phyloP scores from a whole-genome alignment of 1,140 invertebrate genomes.

The Bombus waltoni region DNA sequence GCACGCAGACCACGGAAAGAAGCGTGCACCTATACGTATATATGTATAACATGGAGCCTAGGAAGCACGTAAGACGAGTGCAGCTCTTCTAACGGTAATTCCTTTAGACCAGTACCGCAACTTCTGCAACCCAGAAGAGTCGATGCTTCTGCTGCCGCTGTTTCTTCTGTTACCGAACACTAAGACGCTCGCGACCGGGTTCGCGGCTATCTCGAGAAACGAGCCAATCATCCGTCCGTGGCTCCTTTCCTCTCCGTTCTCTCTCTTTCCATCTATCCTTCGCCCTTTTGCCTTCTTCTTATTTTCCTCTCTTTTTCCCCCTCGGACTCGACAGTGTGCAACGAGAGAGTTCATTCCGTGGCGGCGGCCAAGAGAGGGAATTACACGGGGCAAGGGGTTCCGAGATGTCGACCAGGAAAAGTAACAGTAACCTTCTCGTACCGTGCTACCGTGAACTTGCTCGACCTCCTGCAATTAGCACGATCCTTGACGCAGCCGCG shows the following conservation, averaged over 20 bases:
- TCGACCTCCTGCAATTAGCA: conserved; percentile 64
- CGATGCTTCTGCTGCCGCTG: conserved; percentile 54
- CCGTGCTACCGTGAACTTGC: conserved; percentile 68
- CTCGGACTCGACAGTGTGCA: conserved; percentile 1
- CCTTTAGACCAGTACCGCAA: conserved; percentile 81
- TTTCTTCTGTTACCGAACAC: conserved; percentile 60
- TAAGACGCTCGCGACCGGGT: conserved; percentile 34
- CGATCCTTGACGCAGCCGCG: conserved; percentile 41
- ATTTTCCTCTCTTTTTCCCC: conserved; percentile 17
- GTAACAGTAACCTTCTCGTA: conserved; percentile 68
- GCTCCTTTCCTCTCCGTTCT: conserved; percentile 28
- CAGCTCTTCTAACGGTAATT: conserved; percentile 81
- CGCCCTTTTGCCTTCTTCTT: background rate
- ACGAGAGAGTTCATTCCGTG: conserved; percentile 3
- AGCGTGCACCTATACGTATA: background rate
- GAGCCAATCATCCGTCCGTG: conserved; percentile 53
- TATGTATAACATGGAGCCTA: conserved; percentile 70
- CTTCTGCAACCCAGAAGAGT: conserved; percentile 67
- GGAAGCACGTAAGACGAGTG: conserved; percentile 77
- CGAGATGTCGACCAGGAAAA: conserved; percentile 61
- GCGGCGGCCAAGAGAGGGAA: background rate
- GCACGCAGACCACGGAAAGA: conserved; percentile 29
- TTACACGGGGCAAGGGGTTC: background rate
- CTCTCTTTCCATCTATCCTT: conserved; percentile 2
- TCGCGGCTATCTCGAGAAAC: conserved; percentile 53